Evolutionary conservation across 2,888 invertebrate genomes (phyloP), one percentile per base, ranked within the genome.

Genomic region (Watsonalla binaria): DNA sequence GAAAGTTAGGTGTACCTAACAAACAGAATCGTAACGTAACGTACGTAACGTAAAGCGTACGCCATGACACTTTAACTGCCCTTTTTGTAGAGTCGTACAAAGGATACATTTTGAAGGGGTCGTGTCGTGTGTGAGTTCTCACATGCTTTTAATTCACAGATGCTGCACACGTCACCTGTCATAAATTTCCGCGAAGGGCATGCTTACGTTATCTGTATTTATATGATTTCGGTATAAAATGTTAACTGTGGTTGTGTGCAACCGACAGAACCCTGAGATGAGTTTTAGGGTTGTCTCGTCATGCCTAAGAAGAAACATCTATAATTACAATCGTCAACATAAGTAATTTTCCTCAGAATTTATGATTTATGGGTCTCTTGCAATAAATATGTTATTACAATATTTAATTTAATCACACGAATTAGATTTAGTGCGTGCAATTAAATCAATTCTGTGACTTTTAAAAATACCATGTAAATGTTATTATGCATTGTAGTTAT

Each of bases 51-150:
- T 42, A 8, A 42, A 11, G 42, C 42, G 9, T 8, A 42, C 11
- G 42, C 42, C 11, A 11, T 42, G 11, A 11, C 5, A 42, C 42
- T 42, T 42, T 42, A 11, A 42, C 42, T 11, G 42, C 8, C n/a
- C 42, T 48, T 35, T 48, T 48, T 48, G 48, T 48, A 14, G 33
- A 37, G 13, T 35, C n/a, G 14, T 35, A 5, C 48, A 48, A 34
- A 48, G 13, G 14, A 48, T 14, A 35, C 47, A 24, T 13, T 47
- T 33, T 42, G 42, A 5, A 47, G 34, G 47, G 47, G n/a, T 13
- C n/a, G 13, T 13, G n/a, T 34, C n/a, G 13, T 13, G n/a, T 34
- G 34, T 34, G 47, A 55, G 55, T 52, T 56, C 54, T 54, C 56
- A 57, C 35, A 35, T 14, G 48, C 13, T 48, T 48, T 48, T 48